A percentile compares a stretch with the other conserved stretches of the same genome.
These are phyloP conservation scores for Phylloscopus whistleri DNA, from an alignment of 2,113 vertebrate species.

Conservation along the genomic window DNA sequence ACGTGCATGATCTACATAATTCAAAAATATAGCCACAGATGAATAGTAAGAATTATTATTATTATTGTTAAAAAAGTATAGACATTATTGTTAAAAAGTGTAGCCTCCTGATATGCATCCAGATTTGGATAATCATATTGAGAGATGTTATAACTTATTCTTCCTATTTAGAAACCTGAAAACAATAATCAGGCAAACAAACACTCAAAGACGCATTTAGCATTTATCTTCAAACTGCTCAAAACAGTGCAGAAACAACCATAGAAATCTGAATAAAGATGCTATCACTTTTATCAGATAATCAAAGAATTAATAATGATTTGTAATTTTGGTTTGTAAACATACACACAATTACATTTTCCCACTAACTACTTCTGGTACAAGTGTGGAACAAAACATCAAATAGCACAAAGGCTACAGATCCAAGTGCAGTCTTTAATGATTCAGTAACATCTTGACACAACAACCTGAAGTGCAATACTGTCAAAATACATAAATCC, in stretches of 20 bases:
- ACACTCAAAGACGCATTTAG: neutral
- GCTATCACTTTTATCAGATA: neutral
- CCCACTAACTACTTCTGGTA: neutral
- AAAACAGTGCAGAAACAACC: neutral
- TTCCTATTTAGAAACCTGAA: neutral
- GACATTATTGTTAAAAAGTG: neutral
- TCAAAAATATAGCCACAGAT: neutral
- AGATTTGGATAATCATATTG: neutral
- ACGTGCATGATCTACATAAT: neutral
- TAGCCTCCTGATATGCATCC: neutral
- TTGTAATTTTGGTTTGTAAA: neutral
- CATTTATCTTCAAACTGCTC: neutral
- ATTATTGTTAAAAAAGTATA: neutral
- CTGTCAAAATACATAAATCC: neutral
- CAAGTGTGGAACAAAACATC: neutral
- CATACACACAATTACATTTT: neutral
- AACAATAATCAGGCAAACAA: neutral
- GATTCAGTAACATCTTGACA: neutral
- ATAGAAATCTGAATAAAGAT: neutral
- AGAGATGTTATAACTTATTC: neutral
- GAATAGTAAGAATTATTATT: neutral
- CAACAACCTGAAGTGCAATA: neutral
- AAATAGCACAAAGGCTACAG: neutral
- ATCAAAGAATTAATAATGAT: neutral
- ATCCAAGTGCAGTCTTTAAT: neutral